phyloP scores from a whole-genome alignment of 64 coral and sea anemone genomes.

The Trachythela sp. region DNA sequence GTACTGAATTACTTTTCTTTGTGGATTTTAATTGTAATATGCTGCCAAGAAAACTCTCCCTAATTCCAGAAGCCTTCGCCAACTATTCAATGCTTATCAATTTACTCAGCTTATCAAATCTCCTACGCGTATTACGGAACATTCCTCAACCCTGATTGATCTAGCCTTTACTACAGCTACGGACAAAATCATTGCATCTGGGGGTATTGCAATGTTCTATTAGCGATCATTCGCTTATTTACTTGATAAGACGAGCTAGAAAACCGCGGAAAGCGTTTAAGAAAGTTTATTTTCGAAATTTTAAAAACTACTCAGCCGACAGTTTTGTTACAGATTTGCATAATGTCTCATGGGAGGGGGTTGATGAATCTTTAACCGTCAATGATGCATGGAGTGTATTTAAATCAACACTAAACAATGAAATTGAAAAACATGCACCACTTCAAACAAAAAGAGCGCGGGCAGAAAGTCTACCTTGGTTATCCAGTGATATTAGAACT shows the following conservation, averaged over 20 bases:
- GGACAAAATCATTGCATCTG: constrained; percentile 29
- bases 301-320: constrained; percentile 40
- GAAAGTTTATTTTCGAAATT: constrained; percentile 37
- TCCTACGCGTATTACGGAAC: constrained; percentile 37
- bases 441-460: constrained; percentile 34
- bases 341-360: constrained; percentile 38
- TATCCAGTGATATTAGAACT: neutral
- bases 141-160: constrained; percentile 22
- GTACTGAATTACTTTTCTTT: neutral
- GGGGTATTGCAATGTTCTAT: constrained; percentile 23
- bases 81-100: constrained; percentile 29
- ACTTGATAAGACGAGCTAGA: constrained; percentile 27
- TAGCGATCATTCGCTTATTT: constrained; percentile 38
- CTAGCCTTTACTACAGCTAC: constrained; percentile 11
- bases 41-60: neutral
- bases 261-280: constrained; percentile 7
- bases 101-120: constrained; percentile 34
- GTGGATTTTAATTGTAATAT: constrained; percentile 39
- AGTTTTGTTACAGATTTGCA: constrained; percentile 45
- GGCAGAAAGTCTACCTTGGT: constrained; percentile 19
- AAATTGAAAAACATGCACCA: constrained; percentile 35
- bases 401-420: constrained; percentile 24
- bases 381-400: constrained; percentile 28
- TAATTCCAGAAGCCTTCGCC: constrained; percentile 2
- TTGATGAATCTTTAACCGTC: constrained; percentile 34